A percentile compares a stretch with the other conserved stretches of the same genome.
Conservation (phyloP, 2,113 vertebrate species). For the Calonectris borealis region DNA sequence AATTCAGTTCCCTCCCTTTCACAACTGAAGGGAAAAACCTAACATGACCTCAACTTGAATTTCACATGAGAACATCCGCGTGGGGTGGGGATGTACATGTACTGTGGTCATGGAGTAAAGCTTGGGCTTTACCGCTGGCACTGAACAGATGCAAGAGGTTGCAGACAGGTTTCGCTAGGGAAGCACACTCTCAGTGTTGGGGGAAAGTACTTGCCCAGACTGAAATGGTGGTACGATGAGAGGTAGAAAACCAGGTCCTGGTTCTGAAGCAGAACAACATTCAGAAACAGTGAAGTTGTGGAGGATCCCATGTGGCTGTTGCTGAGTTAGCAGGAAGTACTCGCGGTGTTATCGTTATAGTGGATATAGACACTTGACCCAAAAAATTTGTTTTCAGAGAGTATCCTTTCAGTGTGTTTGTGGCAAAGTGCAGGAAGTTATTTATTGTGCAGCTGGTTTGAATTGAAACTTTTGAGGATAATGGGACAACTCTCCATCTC, state of each 20-base stretch:
- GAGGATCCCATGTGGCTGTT: background rate
- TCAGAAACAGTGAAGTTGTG: background rate
- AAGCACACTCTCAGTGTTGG: accelerated
- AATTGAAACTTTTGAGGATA: conserved; percentile 54
- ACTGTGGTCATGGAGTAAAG: background rate
- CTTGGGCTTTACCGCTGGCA: background rate
- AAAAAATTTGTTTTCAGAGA: conserved; percentile 2
- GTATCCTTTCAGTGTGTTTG: background rate
- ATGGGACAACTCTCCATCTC: background rate
- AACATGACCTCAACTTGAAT: background rate
- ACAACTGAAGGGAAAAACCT: background rate
- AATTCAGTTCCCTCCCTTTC: background rate
- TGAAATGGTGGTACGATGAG: background rate
- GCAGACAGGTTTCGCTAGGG: background rate
- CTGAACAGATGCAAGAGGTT: background rate
- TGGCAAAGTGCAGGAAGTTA: conserved; percentile 35
- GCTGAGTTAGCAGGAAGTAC: background rate
- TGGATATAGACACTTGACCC: background rate
- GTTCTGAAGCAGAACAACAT: accelerated
- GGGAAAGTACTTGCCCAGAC: background rate
- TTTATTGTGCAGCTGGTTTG: conserved; percentile 62
- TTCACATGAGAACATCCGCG: background rate
- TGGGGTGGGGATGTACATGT: accelerated
- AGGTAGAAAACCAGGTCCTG: background rate
- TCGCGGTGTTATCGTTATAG: background rate